Base-by-base conservation (phyloP, 2,797 vertebrate genomes). In the Cossypha dichroa region DNA sequence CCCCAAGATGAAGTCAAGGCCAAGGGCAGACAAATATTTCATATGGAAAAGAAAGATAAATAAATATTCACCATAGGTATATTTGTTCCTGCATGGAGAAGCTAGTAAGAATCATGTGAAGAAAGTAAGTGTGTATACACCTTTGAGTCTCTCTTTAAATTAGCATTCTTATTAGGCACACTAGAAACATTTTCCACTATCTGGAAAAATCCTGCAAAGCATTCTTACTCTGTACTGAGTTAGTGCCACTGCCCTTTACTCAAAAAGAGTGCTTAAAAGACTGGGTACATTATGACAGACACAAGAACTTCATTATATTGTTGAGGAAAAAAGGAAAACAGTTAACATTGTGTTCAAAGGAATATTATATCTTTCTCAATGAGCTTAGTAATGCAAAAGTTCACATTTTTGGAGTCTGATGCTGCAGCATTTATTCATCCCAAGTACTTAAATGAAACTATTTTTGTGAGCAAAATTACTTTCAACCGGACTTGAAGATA, bases 301-400 rank as follows among this genome's bases (percentile, higher is more conserved):
- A 94, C 83, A 97, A 91, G 69, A 94, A 79, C 73, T 63, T 94
- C 81, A 96, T 97, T 94, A 84, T 96, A 75, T 68, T 62, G 31
- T 67, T 58, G 52, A 93, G 84, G 52, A 82, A 78, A 83, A 94
- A 91, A 80, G 18, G 29, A 94, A 90, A 96, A 91, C 40, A 34
- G 45, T 92, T 91, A 89, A 93, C 70, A 86, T 31, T 95, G 41
- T 94, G 48, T 94, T 97, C 93, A 94, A 94, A 94, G 46, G 45
- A 82, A 56, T 90, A 66, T 40, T 52, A 8, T 79, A 29, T 90
- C 70, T 75, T 90, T 93, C 62, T 45, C 63, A 70, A 48, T 86
- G 69, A 92, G 34, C 36, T 78, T 68, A 93, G 38, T 40, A 94
- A 66, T 58, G 63, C n/a, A 68, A 72, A 95, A 83, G 56, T 83